A percentile compares a stretch with the other conserved stretches of the same genome.
These are phyloP conservation scores for Cataglyphis hispanica DNA, from an alignment of 1,140 invertebrate species.

Conservation along the genomic window DNA sequence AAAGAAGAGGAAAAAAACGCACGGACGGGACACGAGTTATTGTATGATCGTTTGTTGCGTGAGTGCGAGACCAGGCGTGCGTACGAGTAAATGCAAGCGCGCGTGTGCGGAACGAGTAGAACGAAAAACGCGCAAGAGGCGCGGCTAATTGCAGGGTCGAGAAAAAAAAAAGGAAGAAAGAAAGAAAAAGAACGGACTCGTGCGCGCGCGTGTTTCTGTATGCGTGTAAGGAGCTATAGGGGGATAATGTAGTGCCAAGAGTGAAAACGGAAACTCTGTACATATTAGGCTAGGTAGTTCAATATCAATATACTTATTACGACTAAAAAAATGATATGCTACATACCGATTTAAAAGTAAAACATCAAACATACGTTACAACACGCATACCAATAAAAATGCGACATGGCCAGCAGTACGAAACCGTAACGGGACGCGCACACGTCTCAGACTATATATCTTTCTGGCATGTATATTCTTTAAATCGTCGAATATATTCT, in stretches of 20 bases:
- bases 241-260: slow-evolving; percentile 83
- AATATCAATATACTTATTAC: slow-evolving; percentile 85
- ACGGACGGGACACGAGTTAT: slow-evolving; percentile 54
- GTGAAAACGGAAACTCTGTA: slow-evolving; percentile 81
- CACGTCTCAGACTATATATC: slow-evolving; percentile 35
- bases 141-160: slow-evolving; percentile 56
- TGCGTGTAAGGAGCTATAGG: slow-evolving; percentile 49
- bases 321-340: slow-evolving; percentile 84
- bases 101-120: slow-evolving; percentile 48
- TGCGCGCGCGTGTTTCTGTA: slow-evolving; percentile 33
- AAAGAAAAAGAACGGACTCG: background rate
- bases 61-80: slow-evolving; percentile 34
- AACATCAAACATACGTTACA: slow-evolving; percentile 76
- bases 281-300: slow-evolving; percentile 85
- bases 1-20: slow-evolving; percentile 43
- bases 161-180: slow-evolving; percentile 45
- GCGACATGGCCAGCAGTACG: slow-evolving; percentile 74
- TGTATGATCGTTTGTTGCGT: slow-evolving; percentile 57
- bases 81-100: slow-evolving; percentile 59
- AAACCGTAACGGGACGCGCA: slow-evolving; percentile 73
- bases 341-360: slow-evolving; percentile 83
- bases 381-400: slow-evolving; percentile 78
- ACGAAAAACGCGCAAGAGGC: slow-evolving; percentile 43
- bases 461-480: slow-evolving; percentile 3
- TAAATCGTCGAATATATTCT: slow-evolving; percentile 23